phyloP scores from a whole-genome alignment of 2,888 invertebrate species.

The Tiliacea aurago region DNA sequence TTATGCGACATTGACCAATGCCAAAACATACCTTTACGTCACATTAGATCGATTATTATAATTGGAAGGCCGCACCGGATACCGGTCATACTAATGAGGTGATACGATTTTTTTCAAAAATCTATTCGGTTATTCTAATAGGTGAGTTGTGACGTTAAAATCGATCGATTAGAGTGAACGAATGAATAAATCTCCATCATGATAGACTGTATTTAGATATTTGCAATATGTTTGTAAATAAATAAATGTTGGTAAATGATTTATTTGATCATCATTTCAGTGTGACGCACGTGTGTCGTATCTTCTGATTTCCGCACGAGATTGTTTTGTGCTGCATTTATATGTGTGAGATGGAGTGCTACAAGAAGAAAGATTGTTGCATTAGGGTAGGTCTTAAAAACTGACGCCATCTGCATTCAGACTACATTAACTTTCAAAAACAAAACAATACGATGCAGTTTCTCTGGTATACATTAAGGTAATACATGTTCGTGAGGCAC shows the following conservation, averaged over 20 bases:
- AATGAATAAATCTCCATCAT: conserved; percentile 15
- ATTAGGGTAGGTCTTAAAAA: conserved; percentile 13
- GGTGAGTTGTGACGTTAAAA: conserved; percentile 26
- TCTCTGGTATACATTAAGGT: neutral
- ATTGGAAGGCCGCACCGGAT: conserved; percentile 59
- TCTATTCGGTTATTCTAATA: conserved; percentile 39
- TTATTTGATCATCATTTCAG: conserved; percentile 1
- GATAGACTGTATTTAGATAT: conserved; percentile 10
- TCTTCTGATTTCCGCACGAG: conserved; percentile 8
- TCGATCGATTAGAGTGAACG: conserved; percentile 1
- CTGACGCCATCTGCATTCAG: neutral
- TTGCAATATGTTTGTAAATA: conserved; percentile 7
- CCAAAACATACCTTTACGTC: conserved; percentile 55
- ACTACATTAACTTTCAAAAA: neutral
- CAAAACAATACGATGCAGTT: neutral
- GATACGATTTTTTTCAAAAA: conserved; percentile 40
- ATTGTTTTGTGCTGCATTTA: neutral
- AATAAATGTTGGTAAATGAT: conserved; percentile 8
- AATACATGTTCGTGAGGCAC: neutral
- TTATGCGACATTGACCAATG: conserved; percentile 50
- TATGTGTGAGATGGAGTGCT: neutral
- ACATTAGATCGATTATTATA: conserved; percentile 43
- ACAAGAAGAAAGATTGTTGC: neutral
- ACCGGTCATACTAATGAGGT: conserved; percentile 46
- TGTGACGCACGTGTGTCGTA: conserved; percentile 21